Evolutionary conservation across 1,140 invertebrate genomes (phyloP).

Genomic region (Onthophagus taurus): DNA sequence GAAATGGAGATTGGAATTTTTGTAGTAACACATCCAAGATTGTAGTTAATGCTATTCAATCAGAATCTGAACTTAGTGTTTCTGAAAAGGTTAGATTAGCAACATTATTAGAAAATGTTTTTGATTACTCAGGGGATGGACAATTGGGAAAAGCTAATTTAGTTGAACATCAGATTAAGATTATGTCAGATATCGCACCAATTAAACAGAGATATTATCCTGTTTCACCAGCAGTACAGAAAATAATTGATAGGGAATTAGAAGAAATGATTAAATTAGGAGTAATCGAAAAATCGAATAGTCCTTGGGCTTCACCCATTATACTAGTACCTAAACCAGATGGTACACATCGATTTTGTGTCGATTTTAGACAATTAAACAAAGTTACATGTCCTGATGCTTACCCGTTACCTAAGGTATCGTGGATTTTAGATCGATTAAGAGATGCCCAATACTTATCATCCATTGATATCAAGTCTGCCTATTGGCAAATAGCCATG

Average conservation of each 20-base stretch:
- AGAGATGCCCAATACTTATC: not conserved
- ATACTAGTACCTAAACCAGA: conserved; percentile 22
- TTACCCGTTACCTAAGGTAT: conserved; percentile 17
- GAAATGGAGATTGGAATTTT: conserved; percentile 1
- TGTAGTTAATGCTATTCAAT: not conserved
- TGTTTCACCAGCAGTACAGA: conserved; percentile 20
- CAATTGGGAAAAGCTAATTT: conserved; percentile 18
- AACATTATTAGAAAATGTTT: not conserved
- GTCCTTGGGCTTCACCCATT: conserved; percentile 24
- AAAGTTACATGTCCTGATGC: conserved; percentile 21
- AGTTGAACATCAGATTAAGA: conserved; percentile 22
- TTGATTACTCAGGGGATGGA: not conserved
- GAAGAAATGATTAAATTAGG: conserved; percentile 21
- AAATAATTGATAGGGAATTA: conserved; percentile 20
- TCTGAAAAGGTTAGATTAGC: not conserved
- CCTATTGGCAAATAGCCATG: conserved; percentile 32
- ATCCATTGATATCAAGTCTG: conserved; percentile 20
- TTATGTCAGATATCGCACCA: conserved; percentile 18
- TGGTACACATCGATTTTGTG: conserved; percentile 14
- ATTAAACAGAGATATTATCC: conserved; percentile 27
- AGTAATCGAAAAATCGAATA: conserved; percentile 13
- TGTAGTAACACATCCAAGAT: conserved; percentile 1
- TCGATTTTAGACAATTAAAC: conserved; percentile 27
- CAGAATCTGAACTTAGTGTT: not conserved
- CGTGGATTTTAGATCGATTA: not conserved